Conservation (phyloP, 2,888 invertebrate genomes). For the Cataglyphis rosenhaueri region DNA sequence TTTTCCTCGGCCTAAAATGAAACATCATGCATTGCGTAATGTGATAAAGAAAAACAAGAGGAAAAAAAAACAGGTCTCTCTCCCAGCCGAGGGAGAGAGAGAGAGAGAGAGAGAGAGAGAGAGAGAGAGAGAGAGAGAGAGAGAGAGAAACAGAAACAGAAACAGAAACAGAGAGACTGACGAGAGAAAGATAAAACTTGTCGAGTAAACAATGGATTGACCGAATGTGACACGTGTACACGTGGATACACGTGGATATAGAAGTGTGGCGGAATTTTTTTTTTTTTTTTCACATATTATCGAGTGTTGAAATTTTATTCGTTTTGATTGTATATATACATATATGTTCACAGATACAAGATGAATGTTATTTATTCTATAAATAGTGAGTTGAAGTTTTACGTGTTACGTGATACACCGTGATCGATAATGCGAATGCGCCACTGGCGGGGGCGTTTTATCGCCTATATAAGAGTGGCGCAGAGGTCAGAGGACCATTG, state of each 20-base stretch:
- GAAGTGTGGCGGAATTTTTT: neutral
- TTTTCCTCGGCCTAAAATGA: conserved; percentile 20
- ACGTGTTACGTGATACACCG: neutral
- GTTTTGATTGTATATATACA: neutral
- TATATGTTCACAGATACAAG: neutral
- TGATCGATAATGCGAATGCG: conserved; percentile 25
- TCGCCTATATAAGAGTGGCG: neutral
- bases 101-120: neutral
- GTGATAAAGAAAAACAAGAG: conserved; percentile 4
- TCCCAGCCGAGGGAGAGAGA: neutral
- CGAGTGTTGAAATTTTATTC: conserved; percentile 9
- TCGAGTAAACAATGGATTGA: conserved; percentile 26
- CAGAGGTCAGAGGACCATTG: neutral
- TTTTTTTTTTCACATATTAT: neutral
- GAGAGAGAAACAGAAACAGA: too few relatives aligned
- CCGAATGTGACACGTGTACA: conserved; percentile 46
- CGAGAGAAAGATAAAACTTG: conserved; percentile 22
- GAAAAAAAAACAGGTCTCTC: neutral
- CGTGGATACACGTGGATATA: conserved; percentile 2
- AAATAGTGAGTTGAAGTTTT: neutral
- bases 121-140: neutral
- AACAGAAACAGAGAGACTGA: too few relatives aligned
- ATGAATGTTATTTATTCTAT: conserved; percentile 2
- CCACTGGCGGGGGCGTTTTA: neutral
- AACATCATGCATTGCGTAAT: conserved; percentile 13